Base-by-base conservation (phyloP, 2,113 vertebrate species). In the Bagarius yarrelli region DNA sequence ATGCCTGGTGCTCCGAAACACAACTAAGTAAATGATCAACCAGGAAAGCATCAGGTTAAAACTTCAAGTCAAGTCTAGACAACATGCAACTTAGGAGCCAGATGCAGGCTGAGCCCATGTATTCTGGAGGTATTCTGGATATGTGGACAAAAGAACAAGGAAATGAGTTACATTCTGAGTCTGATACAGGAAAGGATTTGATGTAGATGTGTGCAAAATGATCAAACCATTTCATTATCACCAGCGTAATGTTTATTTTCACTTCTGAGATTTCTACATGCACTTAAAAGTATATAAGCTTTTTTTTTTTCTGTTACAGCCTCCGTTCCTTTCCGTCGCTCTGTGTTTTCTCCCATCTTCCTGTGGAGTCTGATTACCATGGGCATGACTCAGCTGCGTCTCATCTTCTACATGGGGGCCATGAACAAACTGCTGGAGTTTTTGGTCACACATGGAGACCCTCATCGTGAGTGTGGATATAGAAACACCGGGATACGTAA, bases 351-450 rank as follows among this genome's bases (percentile, higher is more conserved):
- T 4, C 92, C 96, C 71, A 94, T 96, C 83, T 96, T 97, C 89
- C 89, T 97, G 64, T 97, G 95, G 95, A 97, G 95, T 86, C 93
- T 97, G 77, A 60, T 97, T 2, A 96, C 95, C 8, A 97, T 97
- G 96, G 93, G 92, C 27, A 93, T 97, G 92, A 94, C 96, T 36
- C 96, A 97, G 87, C 83, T 97, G 53, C 93, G 96, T 6, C 85
- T 97, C 85, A 97, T 97, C 84, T 97, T 97, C 90, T 97, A 93
- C 88, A 96, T 97, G 96, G 96, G 95, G 0, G 93, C 95, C 52
- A 95, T 97, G 96, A 97, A 96, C 91, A 96, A 94, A 89, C 95
- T 97, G 94, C 87, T 97, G 83, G 94, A 95, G 91, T 94, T 92
- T 82, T 21, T 95, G n/a, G 89, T 96, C n/a, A 91, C 82, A 0